Base-by-base conservation (phyloP, 2,113 vertebrate species). In the Planiliza haematocheilus region DNA sequence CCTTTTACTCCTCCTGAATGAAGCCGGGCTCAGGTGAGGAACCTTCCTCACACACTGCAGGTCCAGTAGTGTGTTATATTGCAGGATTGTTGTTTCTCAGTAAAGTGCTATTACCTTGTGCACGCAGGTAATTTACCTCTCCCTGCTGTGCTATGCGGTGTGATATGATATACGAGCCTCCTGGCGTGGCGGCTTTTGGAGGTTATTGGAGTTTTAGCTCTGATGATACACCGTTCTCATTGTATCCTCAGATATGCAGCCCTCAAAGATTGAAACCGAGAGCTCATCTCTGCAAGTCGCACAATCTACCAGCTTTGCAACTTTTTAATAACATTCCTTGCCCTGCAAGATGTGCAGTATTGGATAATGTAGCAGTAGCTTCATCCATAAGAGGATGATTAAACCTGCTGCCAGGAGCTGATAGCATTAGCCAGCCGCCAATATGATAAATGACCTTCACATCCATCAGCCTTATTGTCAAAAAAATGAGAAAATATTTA, bases 261-360 rank as follows among this genome's bases (percentile, higher is more conserved):
- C 7, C 62, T 73, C 50, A 9, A 48, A 83, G 74, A 81, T 83
- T 78, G 69, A 79, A 86, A 88, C 68, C 24, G 75, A 81, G 57
- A 37, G 61, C 76, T 49, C 45, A 52, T 76, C 65, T 57, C 79
- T 81, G 82, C 48, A 17, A 67, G 34, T 74, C 70, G 50, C 49
- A 42, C 72, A 85, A 87, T 86, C 70, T 67, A 89, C 81, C 67
- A 86, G 89, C 86, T 79, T 88, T 83, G 86, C 88, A 88, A 81
- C 85, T 89, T 92, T 90, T 91, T 89, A 92, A 91, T 91, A 91
- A 90, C 85, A 79, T 91, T 91, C 86, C 74, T 75, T 53, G 48
- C 80, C 83, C 76, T 86, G 88, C 86, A 85, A 82, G 86, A 82
- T 78, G 78, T 83, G 86, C 84, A 85, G 39, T 83, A 88, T 87